A percentile compares a stretch with the other conserved stretches of the same genome.
Conservation (phyloP, 2,888 invertebrate species). For the Ptilodon capucinus region DNA sequence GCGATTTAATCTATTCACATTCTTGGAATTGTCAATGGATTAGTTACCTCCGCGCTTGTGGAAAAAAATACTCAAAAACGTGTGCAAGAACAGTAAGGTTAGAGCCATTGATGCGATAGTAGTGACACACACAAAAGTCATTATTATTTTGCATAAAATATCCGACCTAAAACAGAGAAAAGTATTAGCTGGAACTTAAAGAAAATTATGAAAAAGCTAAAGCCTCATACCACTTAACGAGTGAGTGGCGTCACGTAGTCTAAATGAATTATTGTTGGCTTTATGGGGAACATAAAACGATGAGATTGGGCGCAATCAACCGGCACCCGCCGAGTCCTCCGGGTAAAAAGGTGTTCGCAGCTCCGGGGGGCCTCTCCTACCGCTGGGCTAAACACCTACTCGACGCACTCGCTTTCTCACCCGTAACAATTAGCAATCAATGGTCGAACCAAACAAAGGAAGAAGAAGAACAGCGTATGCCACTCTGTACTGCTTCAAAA, state of each 20-base stretch:
- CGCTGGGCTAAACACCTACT: slow-evolving; percentile 71
- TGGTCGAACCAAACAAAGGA: slow-evolving; percentile 62
- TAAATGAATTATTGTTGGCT: slow-evolving; percentile 83
- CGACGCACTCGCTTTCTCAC: slow-evolving; percentile 64
- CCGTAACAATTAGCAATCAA: slow-evolving; percentile 78
- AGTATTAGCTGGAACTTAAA: slow-evolving; percentile 37
- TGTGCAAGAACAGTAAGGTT: too few relatives aligned
- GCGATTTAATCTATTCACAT: neutral
- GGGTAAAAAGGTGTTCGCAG: slow-evolving; percentile 77
- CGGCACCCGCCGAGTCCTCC: slow-evolving; percentile 76
- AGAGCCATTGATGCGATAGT: too few relatives aligned
- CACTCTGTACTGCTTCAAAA: slow-evolving; percentile 23
- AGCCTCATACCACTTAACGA: slow-evolving; percentile 74
- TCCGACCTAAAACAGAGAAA: too few relatives aligned
- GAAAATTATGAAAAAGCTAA: slow-evolving; percentile 39
- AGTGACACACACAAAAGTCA: too few relatives aligned
- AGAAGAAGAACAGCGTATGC: too few relatives aligned
- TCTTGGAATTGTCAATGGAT: neutral
- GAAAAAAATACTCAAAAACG: too few relatives aligned
- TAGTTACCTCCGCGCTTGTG: neutral
- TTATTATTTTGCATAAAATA: too few relatives aligned
- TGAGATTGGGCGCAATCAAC: slow-evolving; percentile 81
- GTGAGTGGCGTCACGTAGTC: slow-evolving; percentile 81
- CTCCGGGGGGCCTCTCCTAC: slow-evolving; percentile 68
- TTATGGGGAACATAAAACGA: slow-evolving; percentile 80